Percentiles rank a stretch among this genome's conserved stretches.
Conservation (phyloP, 1,140 invertebrate genomes). For the Drosophila ironensis region DNA sequence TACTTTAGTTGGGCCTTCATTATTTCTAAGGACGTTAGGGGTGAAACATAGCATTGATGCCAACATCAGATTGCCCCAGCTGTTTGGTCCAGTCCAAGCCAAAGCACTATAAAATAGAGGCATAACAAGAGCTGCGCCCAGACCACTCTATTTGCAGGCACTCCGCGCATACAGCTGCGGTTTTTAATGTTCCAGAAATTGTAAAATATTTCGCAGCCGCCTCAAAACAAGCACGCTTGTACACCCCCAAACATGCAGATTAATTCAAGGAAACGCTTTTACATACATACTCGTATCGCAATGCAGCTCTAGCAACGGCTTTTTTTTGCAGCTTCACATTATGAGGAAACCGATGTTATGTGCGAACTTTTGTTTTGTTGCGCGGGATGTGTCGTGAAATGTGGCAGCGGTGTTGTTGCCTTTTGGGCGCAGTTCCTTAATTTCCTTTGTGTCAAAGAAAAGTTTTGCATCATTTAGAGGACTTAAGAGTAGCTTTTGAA, state of each 20-base stretch:
- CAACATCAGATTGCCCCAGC: too few relatives aligned
- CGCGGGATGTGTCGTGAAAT: slow-evolving; percentile 18
- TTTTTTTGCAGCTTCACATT: background rate
- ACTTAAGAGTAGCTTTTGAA: slow-evolving; percentile 19
- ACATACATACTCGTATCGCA: too few relatives aligned
- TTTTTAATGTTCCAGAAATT: slow-evolving; percentile 20
- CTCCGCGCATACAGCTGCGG: background rate
- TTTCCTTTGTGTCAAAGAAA: slow-evolving; percentile 48
- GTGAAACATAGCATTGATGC: too few relatives aligned
- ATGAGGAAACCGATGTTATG: background rate
- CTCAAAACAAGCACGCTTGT: background rate
- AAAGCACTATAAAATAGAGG: too few relatives aligned
- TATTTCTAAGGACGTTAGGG: too few relatives aligned
- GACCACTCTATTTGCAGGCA: too few relatives aligned
- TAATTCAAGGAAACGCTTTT: background rate
- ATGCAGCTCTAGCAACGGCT: too few relatives aligned
- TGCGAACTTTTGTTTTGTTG: background rate
- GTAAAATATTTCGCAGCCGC: slow-evolving; percentile 7
- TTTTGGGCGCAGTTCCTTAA: slow-evolving; percentile 14
- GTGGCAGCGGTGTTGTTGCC: slow-evolving; percentile 18
- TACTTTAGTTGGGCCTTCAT: too few relatives aligned
- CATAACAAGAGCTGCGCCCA: too few relatives aligned
- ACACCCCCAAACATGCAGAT: background rate
- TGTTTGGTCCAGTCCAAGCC: too few relatives aligned
- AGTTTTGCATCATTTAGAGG: slow-evolving; percentile 43